These are phyloP conservation scores for Odocoileus hemionus DNA, from an alignment of 2,113 vertebrate species.

Conservation along the genomic window DNA sequence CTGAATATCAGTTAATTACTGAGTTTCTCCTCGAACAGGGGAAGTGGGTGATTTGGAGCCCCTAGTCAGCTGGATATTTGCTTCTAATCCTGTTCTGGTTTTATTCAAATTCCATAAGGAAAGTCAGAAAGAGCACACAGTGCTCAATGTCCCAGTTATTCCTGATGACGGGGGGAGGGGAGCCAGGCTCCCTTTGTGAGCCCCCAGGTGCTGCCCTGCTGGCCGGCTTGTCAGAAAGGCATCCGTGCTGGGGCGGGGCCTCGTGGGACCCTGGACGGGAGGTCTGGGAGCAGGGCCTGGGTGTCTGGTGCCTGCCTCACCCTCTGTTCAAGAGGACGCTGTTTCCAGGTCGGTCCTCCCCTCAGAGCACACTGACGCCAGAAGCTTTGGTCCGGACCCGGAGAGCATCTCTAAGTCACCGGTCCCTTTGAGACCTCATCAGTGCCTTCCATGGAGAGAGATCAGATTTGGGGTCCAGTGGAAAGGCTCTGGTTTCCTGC, in stretches of 20 bases:
- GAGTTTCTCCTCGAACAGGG: background rate
- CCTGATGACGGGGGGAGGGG: accelerated
- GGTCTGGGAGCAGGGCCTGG: too few relatives aligned
- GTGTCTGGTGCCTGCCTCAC: background rate
- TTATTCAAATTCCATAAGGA: background rate
- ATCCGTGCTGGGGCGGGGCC: too few relatives aligned
- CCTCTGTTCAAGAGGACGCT: accelerated
- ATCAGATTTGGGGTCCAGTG: accelerated
- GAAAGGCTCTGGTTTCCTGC: accelerated
- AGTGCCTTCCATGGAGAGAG: accelerated
- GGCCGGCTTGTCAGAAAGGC: background rate
- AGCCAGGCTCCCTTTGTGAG: background rate
- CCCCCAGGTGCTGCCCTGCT: accelerated
- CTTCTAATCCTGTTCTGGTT: background rate
- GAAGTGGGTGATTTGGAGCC: background rate
- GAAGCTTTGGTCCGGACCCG: background rate
- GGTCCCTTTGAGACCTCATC: too few relatives aligned
- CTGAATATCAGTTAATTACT: background rate
- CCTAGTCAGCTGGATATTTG: background rate
- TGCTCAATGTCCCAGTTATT: accelerated
- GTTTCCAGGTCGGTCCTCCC: background rate
- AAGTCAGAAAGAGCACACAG: accelerated
- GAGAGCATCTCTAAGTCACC: background rate
- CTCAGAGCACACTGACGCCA: accelerated
- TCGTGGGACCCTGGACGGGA: accelerated